phyloP scores from a whole-genome alignment of 2,888 invertebrate genomes.

The Tiliacea aurago region DNA sequence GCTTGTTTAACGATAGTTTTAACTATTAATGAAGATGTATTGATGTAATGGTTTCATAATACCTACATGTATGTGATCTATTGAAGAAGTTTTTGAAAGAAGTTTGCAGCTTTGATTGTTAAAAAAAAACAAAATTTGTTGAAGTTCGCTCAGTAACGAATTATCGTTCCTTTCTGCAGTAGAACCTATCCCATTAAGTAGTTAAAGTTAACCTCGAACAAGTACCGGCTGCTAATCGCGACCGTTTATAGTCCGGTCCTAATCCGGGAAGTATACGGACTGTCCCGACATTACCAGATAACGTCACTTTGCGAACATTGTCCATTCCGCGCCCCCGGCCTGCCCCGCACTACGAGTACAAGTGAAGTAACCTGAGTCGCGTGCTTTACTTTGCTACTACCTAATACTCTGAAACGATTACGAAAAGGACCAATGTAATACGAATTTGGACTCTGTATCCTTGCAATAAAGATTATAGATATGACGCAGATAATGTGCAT shows the following conservation, averaged over 20 bases:
- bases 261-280: slow-evolving; percentile 14
- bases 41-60: background rate
- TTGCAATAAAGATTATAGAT: background rate
- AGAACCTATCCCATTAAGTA: background rate
- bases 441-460: slow-evolving; percentile 4
- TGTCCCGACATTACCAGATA: slow-evolving; percentile 48
- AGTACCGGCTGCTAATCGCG: slow-evolving; percentile 28
- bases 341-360: slow-evolving; percentile 23
- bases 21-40: background rate
- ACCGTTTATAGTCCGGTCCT: slow-evolving; percentile 12
- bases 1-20: background rate
- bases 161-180: background rate
- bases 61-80: background rate
- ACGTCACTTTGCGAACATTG: slow-evolving; percentile 49
- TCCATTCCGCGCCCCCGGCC: slow-evolving; percentile 18
- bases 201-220: slow-evolving; percentile 12
- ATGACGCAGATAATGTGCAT: background rate
- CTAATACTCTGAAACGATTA: slow-evolving; percentile 7
- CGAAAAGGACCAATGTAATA: background rate
- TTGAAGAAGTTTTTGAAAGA: background rate
- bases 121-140: background rate
- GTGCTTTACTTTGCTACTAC: slow-evolving; percentile 14
- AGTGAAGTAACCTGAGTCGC: slow-evolving; percentile 33
- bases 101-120: background rate
- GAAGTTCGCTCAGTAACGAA: background rate